Base-by-base conservation (phyloP, 2,888 invertebrate genomes). In the Sminthurinus aureus region DNA sequence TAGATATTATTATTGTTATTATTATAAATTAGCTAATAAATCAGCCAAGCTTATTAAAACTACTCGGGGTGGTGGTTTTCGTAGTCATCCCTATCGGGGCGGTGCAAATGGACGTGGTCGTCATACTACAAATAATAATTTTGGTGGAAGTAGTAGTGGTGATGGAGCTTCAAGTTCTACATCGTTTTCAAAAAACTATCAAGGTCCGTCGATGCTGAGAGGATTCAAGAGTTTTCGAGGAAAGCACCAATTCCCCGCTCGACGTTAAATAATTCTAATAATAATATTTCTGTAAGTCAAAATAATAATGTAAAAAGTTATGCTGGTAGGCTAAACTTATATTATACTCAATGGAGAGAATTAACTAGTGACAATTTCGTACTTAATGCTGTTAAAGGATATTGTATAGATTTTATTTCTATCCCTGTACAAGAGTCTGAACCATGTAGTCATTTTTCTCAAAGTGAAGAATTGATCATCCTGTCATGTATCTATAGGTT, bases 281-380 rank as follows among this genome's bases (percentile, higher is more conserved):
- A 67, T n/a, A 20, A 11, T 67, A 67, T 20, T 6, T 6, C 6
- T 20, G 22, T 20, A 8, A 67, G n/a, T 67, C n/a, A 64, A 2
- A 64, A 67, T 20, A 20, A 20, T n/a, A n/a, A 67, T 67, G n/a
- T 64, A 67, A 67, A 67, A n/a, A n/a, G n/a, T n/a, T 67, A 67
- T 67, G 67, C 67, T n/a, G 67, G 67, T 67, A 67, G 67, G n/a
- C n/a, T 67, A n/a, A 20, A 22, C 0, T 20, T 20, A 11, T 67
- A 67, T 67, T 67, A 67, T n/a, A 2, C 0, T 67, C 12, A 67
- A 67, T 67, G 67, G 67, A 18, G n/a, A 2, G n/a, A 20, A 11
- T 3, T 67, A 0, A 67, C 67, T 11, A n/a, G n/a, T 67, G 67
- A 67, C 22, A 20, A 8, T 18, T 67, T 20, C n/a, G 22, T 67